A percentile compares a stretch with the other conserved stretches of the same genome.
Evolutionary conservation across 2,888 invertebrate genomes (phyloP).

Genomic region (Beris morrisii): DNA sequence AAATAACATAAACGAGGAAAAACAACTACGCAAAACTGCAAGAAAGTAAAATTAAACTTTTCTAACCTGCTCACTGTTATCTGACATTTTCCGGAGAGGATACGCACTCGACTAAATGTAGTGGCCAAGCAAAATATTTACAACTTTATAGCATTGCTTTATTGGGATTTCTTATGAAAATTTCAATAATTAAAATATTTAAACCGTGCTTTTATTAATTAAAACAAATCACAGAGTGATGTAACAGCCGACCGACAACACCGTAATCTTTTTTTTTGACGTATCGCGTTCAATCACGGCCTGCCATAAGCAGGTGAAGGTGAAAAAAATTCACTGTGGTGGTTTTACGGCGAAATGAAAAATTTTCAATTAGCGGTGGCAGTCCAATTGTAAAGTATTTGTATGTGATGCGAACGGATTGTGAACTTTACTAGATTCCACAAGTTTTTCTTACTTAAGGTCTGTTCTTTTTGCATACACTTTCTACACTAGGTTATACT

Average conservation of each 20-base stretch:
- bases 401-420: too few relatives aligned
- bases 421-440: too few relatives aligned
- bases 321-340: too few relatives aligned
- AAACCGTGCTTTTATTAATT: conserved; percentile 3
- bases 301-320: too few relatives aligned
- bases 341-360: too few relatives aligned
- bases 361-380: too few relatives aligned
- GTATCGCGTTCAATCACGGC: not conserved
- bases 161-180: conserved; percentile 1
- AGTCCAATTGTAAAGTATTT: too few relatives aligned
- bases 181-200: conserved; percentile 21
- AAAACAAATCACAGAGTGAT: conserved; percentile 16
- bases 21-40: conserved; percentile 28
- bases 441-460: too few relatives aligned
- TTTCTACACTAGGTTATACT: too few relatives aligned
- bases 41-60: conserved; percentile 33
- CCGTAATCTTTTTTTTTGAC: conserved; percentile 20
- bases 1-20: conserved; percentile 10
- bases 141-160: conserved; percentile 5
- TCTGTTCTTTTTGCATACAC: too few relatives aligned
- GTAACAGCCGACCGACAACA: conserved; percentile 26
- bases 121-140: not conserved
- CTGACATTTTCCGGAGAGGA: conserved; percentile 19
- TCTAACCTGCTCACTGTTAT: conserved; percentile 37
- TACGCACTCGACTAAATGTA: not conserved